phyloP scores from a whole-genome alignment of 2,113 vertebrate genomes.

The Zapornia atra region DNA sequence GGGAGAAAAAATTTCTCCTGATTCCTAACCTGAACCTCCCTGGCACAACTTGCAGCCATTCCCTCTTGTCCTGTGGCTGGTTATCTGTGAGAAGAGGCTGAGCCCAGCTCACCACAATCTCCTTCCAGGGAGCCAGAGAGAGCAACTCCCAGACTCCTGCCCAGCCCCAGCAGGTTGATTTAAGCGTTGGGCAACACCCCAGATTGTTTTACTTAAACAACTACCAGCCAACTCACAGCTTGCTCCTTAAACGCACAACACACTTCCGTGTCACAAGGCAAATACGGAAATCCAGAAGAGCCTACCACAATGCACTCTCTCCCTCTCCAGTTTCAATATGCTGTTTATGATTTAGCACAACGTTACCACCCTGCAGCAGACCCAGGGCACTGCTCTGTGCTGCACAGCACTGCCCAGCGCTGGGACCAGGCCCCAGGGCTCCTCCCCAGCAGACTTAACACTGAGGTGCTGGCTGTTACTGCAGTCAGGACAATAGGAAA shows the following conservation, averaged over 20 bases:
- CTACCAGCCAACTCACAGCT: not conserved
- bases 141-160: not conserved
- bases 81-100: too few species aligned
- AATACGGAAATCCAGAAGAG: not conserved
- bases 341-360: not conserved
- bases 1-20: too few species aligned
- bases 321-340: too few species aligned
- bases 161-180: not conserved
- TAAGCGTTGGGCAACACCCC: not conserved
- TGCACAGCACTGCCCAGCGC: accelerated
- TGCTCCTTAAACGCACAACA: accelerated
- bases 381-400: too few species aligned
- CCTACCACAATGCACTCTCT: not conserved
- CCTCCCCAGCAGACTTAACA: not conserved
- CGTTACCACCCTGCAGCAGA: accelerated
- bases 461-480: too few species aligned
- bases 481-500: not conserved
- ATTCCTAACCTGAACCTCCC: too few species aligned
- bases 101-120: too few species aligned
- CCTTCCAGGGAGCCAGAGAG: too few species aligned
- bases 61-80: too few species aligned
- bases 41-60: too few species aligned
- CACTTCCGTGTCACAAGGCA: not conserved
- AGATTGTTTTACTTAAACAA: too few species aligned
- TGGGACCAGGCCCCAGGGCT: not conserved